Evolutionary conservation across 2,113 vertebrate species (phyloP).

Genomic region (Microtus montanus): DNA sequence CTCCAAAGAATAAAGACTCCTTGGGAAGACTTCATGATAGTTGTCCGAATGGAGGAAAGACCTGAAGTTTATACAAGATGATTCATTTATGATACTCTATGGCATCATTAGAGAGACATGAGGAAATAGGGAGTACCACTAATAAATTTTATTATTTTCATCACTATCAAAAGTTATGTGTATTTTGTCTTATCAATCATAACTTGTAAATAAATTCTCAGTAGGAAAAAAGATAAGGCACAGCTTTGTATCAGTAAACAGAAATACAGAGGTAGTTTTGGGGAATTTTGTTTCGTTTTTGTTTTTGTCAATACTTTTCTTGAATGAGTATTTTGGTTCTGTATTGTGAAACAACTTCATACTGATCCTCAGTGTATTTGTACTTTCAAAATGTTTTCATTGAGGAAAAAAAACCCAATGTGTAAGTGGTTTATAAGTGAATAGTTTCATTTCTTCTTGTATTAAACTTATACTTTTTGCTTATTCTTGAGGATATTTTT

Average conservation of each 20-base stretch:
- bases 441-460: constrained; percentile 33
- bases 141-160: neutral
- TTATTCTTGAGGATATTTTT: neutral
- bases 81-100: neutral
- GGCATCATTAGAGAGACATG: neutral
- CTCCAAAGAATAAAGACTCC: neutral
- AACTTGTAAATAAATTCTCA: neutral
- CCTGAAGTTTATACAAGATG: neutral
- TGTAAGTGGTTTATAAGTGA: neutral
- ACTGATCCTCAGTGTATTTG: neutral
- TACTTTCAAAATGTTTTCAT: neutral
- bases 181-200: neutral
- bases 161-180: neutral
- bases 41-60: neutral
- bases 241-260: neutral
- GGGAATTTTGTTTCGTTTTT: neutral
- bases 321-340: neutral
- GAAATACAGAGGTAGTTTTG: neutral
- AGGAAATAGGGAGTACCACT: neutral
- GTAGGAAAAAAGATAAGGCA: neutral
- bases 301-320: neutral
- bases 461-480: constrained; percentile 25
- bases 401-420: neutral
- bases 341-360: neutral
- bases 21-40: constrained; percentile 25